These are phyloP conservation scores for Neopipo cinnamomea DNA, from an alignment of 2,113 vertebrate genomes.

Conservation along the genomic window DNA sequence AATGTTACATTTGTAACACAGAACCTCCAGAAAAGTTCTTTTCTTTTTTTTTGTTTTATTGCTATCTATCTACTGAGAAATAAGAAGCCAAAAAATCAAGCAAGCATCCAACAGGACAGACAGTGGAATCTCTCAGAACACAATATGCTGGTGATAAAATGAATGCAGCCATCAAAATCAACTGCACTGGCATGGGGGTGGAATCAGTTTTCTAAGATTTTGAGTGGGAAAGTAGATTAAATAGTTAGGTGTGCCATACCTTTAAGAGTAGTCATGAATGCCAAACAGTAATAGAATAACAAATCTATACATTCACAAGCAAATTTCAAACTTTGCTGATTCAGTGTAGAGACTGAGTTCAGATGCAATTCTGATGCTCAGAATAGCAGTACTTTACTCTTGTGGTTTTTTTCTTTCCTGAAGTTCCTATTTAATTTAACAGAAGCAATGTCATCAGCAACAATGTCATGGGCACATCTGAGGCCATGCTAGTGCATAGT, in stretches of 20 bases:
- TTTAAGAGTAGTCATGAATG: slow-evolving; percentile 76
- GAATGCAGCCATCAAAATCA: slow-evolving; percentile 73
- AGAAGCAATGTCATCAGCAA: slow-evolving; percentile 78
- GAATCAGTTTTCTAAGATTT: slow-evolving; percentile 64
- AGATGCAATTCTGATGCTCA: slow-evolving; percentile 73
- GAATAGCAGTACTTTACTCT: slow-evolving; percentile 61
- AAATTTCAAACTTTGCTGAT: slow-evolving; percentile 70
- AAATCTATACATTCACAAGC: slow-evolving; percentile 71
- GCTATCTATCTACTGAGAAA: slow-evolving; percentile 91
- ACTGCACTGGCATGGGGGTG: slow-evolving; percentile 71
- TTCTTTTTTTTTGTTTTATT: slow-evolving; percentile 81
- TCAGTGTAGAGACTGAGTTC: slow-evolving; percentile 65
- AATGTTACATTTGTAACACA: slow-evolving; percentile 80
- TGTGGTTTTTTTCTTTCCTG: slow-evolving; percentile 56
- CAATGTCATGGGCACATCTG: slow-evolving; percentile 73
- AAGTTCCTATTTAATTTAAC: slow-evolving; percentile 75
- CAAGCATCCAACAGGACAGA: slow-evolving; percentile 78
- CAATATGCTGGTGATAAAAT: slow-evolving; percentile 83
- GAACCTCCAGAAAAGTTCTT: slow-evolving; percentile 87
- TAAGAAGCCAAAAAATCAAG: slow-evolving; percentile 79
- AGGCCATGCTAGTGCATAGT: slow-evolving; percentile 80
- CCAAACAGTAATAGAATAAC: slow-evolving; percentile 74
- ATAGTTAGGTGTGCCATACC: slow-evolving; percentile 59
- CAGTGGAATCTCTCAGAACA: slow-evolving; percentile 79
- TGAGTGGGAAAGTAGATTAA: slow-evolving; percentile 62